Evolutionary conservation across 1,140 invertebrate genomes (phyloP), one percentile per base, ranked within the genome.

Genomic region (Drosophila bocqueti): DNA sequence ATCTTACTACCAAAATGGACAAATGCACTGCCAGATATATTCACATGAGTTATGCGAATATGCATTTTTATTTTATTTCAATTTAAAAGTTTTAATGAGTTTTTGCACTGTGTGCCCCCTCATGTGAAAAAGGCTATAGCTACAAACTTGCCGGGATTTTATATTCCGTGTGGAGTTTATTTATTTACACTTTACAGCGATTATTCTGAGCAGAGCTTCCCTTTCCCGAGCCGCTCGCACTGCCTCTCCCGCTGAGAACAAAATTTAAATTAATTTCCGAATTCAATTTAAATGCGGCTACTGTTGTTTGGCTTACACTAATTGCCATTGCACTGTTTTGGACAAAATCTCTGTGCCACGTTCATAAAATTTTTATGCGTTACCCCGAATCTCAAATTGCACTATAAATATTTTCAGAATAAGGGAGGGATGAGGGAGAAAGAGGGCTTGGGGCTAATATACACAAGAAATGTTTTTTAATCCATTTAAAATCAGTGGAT

Each of bases 41-140:
- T 38, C 67, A 60, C 49, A 52, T 21, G n/a, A 50, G 36, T 50
- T 50, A 47, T 60, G 65, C 54, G 50, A 71, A 50, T 84, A 66
- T 83, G 84, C 66, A 78, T 78, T 79, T 81, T 81, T 81, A 89
- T 89, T 89, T 89, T 72, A 84, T 87, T 87, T 89, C 84, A 89
- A 87, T 87, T 87, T 84, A 89, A 89, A 55, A 87, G 73, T 87
- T 87, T 89, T 89, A 87, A 87, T 87, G 81, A 89, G 84, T 87
- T 87, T 87, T 76, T 61, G 55, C 61, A 72, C 62, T 60, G 67
- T 57, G 73, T 49, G 52, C 62, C 55, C 73, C 75, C 50, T n/a
- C 31, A 26, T 49, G 63, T 63, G 55, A 42, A 42, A 63, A 54
- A 63, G 55, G 54, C 15, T 55, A 40, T 40, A 38, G 54, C 36